Conservation (phyloP, 2,113 vertebrate genomes). For the Atrichornis clamosus region DNA sequence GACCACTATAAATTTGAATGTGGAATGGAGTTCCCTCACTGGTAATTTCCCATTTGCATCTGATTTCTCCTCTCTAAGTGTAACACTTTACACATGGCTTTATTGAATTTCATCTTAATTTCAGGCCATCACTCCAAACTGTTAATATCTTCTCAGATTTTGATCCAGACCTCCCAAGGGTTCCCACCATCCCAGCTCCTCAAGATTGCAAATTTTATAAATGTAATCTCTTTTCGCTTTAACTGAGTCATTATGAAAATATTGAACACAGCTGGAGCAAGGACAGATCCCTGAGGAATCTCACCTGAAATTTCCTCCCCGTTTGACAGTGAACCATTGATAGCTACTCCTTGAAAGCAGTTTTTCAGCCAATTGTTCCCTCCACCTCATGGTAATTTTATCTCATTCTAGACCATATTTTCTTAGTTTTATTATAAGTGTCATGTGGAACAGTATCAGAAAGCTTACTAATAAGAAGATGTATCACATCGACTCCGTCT, state of each 20-base stretch:
- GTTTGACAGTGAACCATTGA: conserved; percentile 43
- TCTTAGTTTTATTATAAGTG: conserved; percentile 10
- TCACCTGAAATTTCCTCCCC: neutral
- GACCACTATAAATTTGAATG: neutral
- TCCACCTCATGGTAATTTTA: conserved; percentile 26
- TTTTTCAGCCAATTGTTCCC: conserved; percentile 26
- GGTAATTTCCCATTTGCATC: conserved; percentile 7
- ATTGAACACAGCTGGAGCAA: conserved; percentile 53
- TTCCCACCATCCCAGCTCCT: conserved; percentile 20
- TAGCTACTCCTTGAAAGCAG: neutral
- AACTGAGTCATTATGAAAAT: conserved; percentile 65
- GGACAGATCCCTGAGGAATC: conserved; percentile 55
- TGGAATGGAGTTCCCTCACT: neutral
- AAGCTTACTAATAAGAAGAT: conserved; percentile 25
- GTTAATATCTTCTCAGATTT: conserved; percentile 47
- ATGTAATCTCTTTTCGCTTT: conserved; percentile 44
- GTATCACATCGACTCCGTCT: neutral
- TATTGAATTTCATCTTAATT: conserved; percentile 65
- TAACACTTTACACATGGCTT: neutral
- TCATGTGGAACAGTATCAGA: neutral
- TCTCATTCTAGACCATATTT: conserved; percentile 35
- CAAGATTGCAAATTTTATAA: conserved; percentile 46
- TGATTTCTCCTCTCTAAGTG: conserved; percentile 7
- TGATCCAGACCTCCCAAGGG: conserved; percentile 53
- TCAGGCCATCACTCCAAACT: conserved; percentile 50